phyloP scores from a whole-genome alignment of 92 coral and sea anemone genomes.

The Paramuricea clavata region DNA sequence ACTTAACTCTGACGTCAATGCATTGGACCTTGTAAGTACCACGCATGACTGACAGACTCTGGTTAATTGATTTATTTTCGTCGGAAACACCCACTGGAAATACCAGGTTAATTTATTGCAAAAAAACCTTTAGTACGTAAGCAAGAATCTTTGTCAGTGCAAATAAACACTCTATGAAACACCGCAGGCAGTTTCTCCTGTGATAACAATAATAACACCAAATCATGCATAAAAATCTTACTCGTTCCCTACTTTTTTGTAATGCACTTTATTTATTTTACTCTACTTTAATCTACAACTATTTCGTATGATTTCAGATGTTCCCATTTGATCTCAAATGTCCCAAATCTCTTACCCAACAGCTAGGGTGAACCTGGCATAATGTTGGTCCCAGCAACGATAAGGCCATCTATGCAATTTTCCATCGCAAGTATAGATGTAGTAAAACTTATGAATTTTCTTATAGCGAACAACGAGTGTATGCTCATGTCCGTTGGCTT shows the following conservation, averaged over 20 bases:
- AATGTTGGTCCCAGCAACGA: constrained; percentile 30
- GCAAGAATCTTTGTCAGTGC: too few relatives aligned
- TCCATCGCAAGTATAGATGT: neutral
- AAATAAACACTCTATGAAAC: too few relatives aligned
- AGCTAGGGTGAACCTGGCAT: neutral
- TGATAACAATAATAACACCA: neutral
- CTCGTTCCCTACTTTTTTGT: neutral
- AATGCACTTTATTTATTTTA: neutral
- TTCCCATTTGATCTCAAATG: neutral
- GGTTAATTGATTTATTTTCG: too few relatives aligned
- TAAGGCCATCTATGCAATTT: neutral
- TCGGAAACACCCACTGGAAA: too few relatives aligned
- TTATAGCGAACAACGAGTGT: constrained; percentile 25
- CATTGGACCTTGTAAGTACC: neutral
- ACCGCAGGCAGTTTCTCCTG: neutral
- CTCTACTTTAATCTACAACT: neutral
- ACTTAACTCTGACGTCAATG: neutral
- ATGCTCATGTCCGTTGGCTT: constrained; percentile 71
- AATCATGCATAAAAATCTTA: neutral
- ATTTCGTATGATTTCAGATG: neutral
- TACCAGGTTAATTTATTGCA: too few relatives aligned
- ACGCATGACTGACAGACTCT: neutral
- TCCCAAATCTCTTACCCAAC: neutral
- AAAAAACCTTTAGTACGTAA: too few relatives aligned
- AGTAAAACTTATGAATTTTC: neutral